Percentiles rank a stretch among this genome's conserved stretches.
These are phyloP conservation scores for Cuniculus paca DNA, from an alignment of 2,797 vertebrate genomes.

Conservation along the genomic window DNA sequence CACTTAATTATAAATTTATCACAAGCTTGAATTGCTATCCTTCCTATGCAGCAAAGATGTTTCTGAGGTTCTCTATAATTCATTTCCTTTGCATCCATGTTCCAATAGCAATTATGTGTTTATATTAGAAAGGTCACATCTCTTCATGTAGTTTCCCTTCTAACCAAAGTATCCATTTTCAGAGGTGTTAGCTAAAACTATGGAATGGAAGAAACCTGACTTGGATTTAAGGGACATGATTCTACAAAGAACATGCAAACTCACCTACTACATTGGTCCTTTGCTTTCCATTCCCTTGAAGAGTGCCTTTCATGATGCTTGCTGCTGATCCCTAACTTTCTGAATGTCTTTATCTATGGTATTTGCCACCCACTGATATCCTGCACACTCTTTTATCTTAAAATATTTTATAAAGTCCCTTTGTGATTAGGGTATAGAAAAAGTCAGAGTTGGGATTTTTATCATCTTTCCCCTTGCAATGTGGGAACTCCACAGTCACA, in stretches of 20 bases:
- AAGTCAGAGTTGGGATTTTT: neutral
- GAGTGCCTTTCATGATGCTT: slow-evolving; percentile 12
- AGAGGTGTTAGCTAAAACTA: neutral
- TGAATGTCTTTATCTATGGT: slow-evolving; percentile 6
- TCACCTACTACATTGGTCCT: neutral
- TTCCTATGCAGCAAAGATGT: neutral
- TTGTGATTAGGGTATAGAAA: slow-evolving; percentile 30
- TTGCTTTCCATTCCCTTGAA: slow-evolving; percentile 54
- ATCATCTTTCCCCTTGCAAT: neutral
- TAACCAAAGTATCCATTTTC: neutral
- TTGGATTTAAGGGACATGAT: neutral
- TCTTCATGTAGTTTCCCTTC: slow-evolving; percentile 7
- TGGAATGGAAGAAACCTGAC: neutral
- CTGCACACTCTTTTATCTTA: slow-evolving; percentile 55
- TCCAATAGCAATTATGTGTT: neutral
- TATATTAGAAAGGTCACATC: neutral
- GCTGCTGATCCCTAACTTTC: slow-evolving; percentile 25
- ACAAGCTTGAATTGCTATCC: neutral
- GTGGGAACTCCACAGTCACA: neutral
- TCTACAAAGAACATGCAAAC: slow-evolving; percentile 6
- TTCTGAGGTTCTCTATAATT: neutral
- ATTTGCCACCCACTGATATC: slow-evolving; percentile 57
- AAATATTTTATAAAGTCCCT: slow-evolving; percentile 57
- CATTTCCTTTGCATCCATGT: neutral
- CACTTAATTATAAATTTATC: neutral